A percentile compares a stretch with the other conserved stretches of the same genome.
These are phyloP conservation scores for Solenopsis invicta DNA, from an alignment of 1,140 invertebrate genomes.

Conservation along the genomic window DNA sequence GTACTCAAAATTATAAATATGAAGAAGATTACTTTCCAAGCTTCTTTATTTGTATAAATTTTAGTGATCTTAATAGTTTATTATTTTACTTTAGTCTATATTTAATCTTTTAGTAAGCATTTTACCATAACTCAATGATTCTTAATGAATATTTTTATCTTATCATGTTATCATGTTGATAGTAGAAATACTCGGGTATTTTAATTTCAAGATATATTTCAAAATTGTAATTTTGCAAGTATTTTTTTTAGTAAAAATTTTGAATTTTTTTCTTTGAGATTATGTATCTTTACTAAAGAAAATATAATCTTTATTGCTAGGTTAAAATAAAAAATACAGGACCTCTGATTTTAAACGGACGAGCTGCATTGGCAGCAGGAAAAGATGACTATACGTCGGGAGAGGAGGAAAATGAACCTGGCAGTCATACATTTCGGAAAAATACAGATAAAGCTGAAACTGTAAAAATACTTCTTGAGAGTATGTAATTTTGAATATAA, in stretches of 20 bases:
- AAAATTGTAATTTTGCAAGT: conserved; percentile 6
- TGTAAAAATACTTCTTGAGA: conserved; percentile 91
- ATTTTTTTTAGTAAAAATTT: conserved; percentile 19
- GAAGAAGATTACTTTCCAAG: background rate
- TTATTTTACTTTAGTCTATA: conserved; percentile 5
- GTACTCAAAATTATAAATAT: conserved; percentile 12
- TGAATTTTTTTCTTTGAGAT: background rate
- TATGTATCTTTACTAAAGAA: conserved; percentile 49
- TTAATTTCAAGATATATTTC: conserved; percentile 27
- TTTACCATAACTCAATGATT: conserved; percentile 27
- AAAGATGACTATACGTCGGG: conserved; percentile 92
- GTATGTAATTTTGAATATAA: conserved; percentile 81
- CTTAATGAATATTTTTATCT: conserved; percentile 46
- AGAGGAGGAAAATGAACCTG: conserved; percentile 88
- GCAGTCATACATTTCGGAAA: conserved; percentile 88
- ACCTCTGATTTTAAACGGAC: conserved; percentile 91
- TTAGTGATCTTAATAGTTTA: background rate
- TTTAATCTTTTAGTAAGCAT: conserved; percentile 21
- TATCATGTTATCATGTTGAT: background rate
- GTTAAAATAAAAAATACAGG: conserved; percentile 88
- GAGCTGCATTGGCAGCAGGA: conserved; percentile 93
- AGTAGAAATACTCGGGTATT: conserved; percentile 17
- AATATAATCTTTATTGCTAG: conserved; percentile 78
- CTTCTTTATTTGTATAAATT: conserved; percentile 26
- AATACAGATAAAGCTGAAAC: conserved; percentile 88